Base-by-base conservation (phyloP, 1,140 invertebrate species). In the Nomia melanderi region DNA sequence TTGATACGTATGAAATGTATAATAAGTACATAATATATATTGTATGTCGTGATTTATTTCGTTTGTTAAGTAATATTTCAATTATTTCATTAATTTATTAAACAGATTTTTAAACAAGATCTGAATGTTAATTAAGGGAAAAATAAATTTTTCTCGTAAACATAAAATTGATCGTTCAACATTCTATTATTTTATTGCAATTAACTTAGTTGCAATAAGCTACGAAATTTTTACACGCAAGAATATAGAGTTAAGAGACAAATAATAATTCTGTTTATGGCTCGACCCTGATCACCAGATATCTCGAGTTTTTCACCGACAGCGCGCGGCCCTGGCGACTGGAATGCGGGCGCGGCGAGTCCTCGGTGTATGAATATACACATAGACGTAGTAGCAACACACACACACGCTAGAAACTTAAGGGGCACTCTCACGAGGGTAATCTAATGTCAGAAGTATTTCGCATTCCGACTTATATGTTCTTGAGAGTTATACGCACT, bases 331-430 rank as follows among this genome's bases (percentile, higher is more conserved):
- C 90, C 91, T 92, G 91, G 89, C 83, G 86, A 79, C 80, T 92
- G 90, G 91, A 92, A 92, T 92, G 91, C 91, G 91, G 91, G 91
- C 90, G 91, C 91, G 91, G 91, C 90, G 89, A 91, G 90, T 90
- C 88, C 86, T 89, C 84, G 69, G 57, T 70, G 69, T 83, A 79
- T 79, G 77, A 72, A 82, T 75, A 82, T 73, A 79, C 50, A 50
- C 65, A 76, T 73, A 64, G 53, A 73, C 74, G 54, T 77, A 53
- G 77, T 74, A 66, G n/a, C n/a, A n/a, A n/a, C 53, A 64, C 39
- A 82, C 63, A 67, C 78, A 81, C 78, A 39, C 36, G 71, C 64
- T 62, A 31, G 41, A 29, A 71, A 33, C 53, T 83, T 80, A 84
- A 85, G 82, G 82, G 67, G 74, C 60, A 54, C 74, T 77, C 81